A percentile compares a stretch with the other conserved stretches of the same genome.
Evolutionary conservation across 2,113 vertebrate species (phyloP).

Genomic region (Scytalopus superciliaris): DNA sequence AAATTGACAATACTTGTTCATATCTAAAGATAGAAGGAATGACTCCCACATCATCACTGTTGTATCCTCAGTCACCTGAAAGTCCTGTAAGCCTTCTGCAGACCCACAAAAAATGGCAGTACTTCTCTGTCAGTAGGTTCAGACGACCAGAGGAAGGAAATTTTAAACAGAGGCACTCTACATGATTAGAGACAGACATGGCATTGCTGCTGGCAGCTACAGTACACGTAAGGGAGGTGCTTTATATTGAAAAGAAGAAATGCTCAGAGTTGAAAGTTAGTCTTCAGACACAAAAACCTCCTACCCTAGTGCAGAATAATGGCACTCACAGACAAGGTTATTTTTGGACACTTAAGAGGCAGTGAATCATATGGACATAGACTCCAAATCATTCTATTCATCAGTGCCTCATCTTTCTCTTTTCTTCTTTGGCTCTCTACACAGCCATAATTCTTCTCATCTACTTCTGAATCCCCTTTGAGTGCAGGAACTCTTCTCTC

Average conservation of each 20-base stretch:
- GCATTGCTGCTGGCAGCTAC: not conserved
- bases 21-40: not conserved
- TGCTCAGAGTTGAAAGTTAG: not conserved
- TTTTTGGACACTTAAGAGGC: slow-evolving; percentile 37
- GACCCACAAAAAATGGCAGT: not conserved
- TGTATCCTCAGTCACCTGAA: not conserved
- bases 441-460: not conserved
- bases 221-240: not conserved
- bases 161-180: not conserved
- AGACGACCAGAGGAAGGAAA: not conserved
- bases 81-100: not conserved
- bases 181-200: not conserved
- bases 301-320: slow-evolving; percentile 34
- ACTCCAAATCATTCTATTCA: slow-evolving; percentile 40
- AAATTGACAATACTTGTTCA: not conserved
- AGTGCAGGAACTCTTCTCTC: not conserved
- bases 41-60: not conserved
- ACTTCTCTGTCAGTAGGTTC: not conserved
- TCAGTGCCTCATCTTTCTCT: slow-evolving; percentile 28
- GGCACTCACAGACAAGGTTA: slow-evolving; percentile 24
- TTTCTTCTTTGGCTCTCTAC: slow-evolving; percentile 8
- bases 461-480: not conserved
- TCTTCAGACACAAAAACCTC: slow-evolving; percentile 37
- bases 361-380: slow-evolving; percentile 42
- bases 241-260: not conserved